Conservation (phyloP, 2,888 invertebrate species). For the Lepidochrysops patricia region DNA sequence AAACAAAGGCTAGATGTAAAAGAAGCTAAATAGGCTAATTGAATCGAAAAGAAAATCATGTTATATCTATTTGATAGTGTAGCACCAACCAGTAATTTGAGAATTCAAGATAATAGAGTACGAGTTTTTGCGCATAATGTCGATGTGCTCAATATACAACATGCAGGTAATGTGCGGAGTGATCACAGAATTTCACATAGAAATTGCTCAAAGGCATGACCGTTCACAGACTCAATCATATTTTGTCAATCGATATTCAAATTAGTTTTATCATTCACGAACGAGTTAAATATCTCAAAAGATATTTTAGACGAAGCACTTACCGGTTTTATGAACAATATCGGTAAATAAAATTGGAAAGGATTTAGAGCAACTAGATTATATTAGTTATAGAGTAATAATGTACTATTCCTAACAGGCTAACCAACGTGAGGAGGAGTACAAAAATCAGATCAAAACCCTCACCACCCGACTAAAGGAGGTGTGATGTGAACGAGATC, state of each 20-base stretch:
- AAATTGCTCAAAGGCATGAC: neutral
- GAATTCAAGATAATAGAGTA: constrained; percentile 8
- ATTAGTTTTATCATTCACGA: constrained; percentile 7
- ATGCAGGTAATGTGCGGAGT: constrained; percentile 8
- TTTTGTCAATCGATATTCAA: neutral
- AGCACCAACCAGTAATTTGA: constrained; percentile 54
- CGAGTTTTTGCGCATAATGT: constrained; percentile 8
- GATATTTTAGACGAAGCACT: constrained; percentile 3
- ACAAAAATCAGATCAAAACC: constrained; percentile 99
- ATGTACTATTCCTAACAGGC: constrained; percentile 79
- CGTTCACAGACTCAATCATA: constrained; percentile 2
- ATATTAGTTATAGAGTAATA: constrained; percentile 32
- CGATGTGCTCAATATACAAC: constrained; percentile 1
- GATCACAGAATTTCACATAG: constrained; percentile 4
- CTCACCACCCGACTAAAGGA: constrained; percentile 99
- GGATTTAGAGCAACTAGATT: neutral
- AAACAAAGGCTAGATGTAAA: constrained; percentile 14
- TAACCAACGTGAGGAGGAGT: constrained; percentile 99
- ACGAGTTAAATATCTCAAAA: constrained; percentile 1
- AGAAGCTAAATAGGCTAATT: constrained; percentile 22
- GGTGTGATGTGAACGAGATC: constrained; percentile 78
- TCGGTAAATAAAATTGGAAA: neutral
- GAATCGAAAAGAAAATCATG: neutral
- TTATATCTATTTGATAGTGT: constrained; percentile 32
- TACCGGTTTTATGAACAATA: constrained; percentile 12